phyloP scores from a whole-genome alignment of 1,140 invertebrate genomes.

The Wasmannia auropunctata region DNA sequence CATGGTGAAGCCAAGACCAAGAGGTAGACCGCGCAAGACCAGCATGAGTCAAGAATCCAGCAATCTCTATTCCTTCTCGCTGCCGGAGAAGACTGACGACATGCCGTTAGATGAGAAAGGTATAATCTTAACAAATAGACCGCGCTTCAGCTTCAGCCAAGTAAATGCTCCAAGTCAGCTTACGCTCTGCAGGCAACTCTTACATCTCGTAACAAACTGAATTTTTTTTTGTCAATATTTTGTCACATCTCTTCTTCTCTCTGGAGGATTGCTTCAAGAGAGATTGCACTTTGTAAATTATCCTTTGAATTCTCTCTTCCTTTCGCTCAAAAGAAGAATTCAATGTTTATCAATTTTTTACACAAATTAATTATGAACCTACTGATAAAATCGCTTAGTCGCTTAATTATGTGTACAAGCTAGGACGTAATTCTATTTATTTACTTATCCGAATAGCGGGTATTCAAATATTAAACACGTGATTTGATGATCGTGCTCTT shows the following conservation, averaged over 20 bases:
- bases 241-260: too few species aligned
- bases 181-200: neutral
- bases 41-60: conserved; percentile 47
- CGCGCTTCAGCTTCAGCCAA: neutral
- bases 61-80: conserved; percentile 73
- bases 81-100: conserved; percentile 62
- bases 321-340: neutral
- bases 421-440: conserved; percentile 10
- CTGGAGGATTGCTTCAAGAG: neutral
- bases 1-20: conserved; percentile 44
- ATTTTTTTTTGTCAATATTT: neutral
- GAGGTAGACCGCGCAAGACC: conserved; percentile 59
- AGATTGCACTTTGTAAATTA: neutral
- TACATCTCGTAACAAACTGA: neutral
- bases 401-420: neutral
- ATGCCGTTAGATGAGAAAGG: conserved; percentile 60
- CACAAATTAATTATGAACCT: neutral
- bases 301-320: neutral
- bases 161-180: conserved; percentile 30
- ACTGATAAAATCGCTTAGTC: neutral
- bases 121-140: conserved; percentile 9
- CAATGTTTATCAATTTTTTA: neutral
- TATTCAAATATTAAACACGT: neutral
- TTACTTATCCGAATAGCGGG: neutral
- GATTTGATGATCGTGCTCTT: conserved; percentile 9